Evolutionary conservation across 2,113 vertebrate genomes (phyloP).

Genomic region (Equus przewalskii): DNA sequence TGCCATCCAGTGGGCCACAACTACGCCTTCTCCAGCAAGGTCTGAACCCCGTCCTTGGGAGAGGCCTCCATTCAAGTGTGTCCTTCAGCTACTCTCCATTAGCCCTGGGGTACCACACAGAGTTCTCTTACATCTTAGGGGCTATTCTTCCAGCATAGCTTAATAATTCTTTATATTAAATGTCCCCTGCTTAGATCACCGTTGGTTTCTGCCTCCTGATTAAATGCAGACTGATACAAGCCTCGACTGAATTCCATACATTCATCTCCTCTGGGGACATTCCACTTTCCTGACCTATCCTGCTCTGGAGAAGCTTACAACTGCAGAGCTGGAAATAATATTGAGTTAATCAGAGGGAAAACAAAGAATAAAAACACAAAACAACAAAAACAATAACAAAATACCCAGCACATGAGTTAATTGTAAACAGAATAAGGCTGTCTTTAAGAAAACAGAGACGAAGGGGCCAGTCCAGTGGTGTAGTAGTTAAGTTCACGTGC

Average conservation of each 20-base stretch:
- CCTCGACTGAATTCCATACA: background rate
- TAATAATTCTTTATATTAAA: no score
- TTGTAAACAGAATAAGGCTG: background rate
- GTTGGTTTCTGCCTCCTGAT: no score
- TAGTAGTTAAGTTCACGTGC: no score
- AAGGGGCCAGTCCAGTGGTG: no score
- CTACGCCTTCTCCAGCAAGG: no score
- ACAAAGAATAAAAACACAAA: background rate
- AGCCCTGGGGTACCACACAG: no score
- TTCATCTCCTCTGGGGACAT: background rate
- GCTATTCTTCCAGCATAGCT: no score
- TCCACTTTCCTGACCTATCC: background rate
- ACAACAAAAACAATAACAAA: constrained; percentile 1
- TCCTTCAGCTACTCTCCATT: no score
- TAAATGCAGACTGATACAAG: background rate
- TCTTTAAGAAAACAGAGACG: background rate
- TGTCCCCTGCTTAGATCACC: no score
- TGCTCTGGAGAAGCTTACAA: background rate
- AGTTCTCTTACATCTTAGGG: no score
- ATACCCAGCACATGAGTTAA: background rate
- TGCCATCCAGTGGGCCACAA: background rate
- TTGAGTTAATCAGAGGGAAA: background rate
- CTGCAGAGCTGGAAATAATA: background rate
- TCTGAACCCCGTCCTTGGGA: no score
- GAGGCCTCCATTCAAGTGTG: no score